Base-by-base conservation (phyloP, 2,113 vertebrate species). In the Scalopus aquaticus region DNA sequence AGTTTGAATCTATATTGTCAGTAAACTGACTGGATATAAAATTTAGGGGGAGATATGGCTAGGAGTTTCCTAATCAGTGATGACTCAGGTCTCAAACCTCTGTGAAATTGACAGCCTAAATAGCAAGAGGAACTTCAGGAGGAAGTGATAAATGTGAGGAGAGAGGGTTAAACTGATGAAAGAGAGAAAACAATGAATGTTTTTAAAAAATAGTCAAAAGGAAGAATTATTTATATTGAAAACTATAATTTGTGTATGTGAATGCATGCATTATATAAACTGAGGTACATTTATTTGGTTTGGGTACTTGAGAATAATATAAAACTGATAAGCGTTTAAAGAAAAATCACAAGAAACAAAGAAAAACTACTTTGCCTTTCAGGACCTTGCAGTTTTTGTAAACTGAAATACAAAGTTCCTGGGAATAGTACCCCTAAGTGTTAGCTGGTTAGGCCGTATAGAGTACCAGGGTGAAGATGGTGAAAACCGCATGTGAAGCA, bases 181-280 rank as follows among this genome's bases (percentile, higher is more conserved):
- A 92, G 13, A 67, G 2, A 9, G 19, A 67, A 9, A 82, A 37
- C 44, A 35, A 64, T 49, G 30, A 74, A 80, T 73, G 4, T n/a
- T 89, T 90, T 56, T 82, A 2, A 4, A 82, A 79, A 51, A 35
- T 24, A 10, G 64, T 88, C 10, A 20, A 92, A 54, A 82, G 3
- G 19, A 42, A 78, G 46, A 58, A 17, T 78, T n/a, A 73, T 70
- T 88, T 91, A 5, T 91, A 26, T 74, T 91, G 51, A 79, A 78
- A 91, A 42, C 46, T 46, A 54, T 9, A 49, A 76, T 83, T 69
- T 62, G 19, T 26, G 44, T 58, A 28, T 58, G 62, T 62, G 17
- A 51, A 87, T 49, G 3, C 12, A 56, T 62, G 0, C 73, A 17
- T 77, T 56, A 28, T 46, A 56, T 58, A 83, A 82, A 86, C 13